Evolutionary conservation across 92 coral and sea anemone genomes (phyloP), one percentile per base, ranked within the genome.

Genomic region (Heliopora coerulea): DNA sequence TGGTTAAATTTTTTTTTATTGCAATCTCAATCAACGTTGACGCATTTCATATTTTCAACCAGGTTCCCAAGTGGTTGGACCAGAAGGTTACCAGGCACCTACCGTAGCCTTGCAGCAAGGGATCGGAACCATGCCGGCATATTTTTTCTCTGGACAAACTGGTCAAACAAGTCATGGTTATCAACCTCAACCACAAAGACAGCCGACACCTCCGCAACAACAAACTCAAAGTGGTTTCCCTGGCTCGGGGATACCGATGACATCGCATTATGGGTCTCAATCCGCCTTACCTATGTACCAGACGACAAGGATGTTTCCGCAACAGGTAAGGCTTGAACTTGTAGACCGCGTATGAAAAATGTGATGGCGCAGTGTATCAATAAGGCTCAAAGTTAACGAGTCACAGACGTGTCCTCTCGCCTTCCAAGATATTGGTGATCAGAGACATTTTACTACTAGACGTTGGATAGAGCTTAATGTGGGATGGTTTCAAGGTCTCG

Each of bases 1-100:
- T n/a, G n/a, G n/a, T n/a, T n/a, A n/a, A n/a, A n/a, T n/a, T n/a
- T n/a, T n/a, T n/a, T n/a, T n/a, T n/a, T n/a, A n/a, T n/a, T n/a
- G n/a, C n/a, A n/a, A n/a, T n/a, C n/a, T n/a, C n/a, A n/a, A n/a
- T n/a, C n/a, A n/a, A n/a, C n/a, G n/a, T n/a, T n/a, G n/a, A n/a
- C n/a, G n/a, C n/a, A n/a, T n/a, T n/a, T n/a, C n/a, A n/a, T n/a
- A n/a, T n/a, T n/a, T n/a, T n/a, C n/a, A n/a, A 28, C 42, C 66
- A 88, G 97, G 96, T 49, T 59, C 88, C 8, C 88, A 91, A 21
- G 78, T 88, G 31, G 63, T 92, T 23, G 96, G 92, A 19, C 81
- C 87, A 3, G 97, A 92, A 59, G 91, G 97, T 67, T 67, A 44
- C 37, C 74, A 46, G 48, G 14, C 59, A 42, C 30, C 74, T 67